A percentile compares a stretch with the other conserved stretches of the same genome.
Conservation (phyloP, 1,140 invertebrate species). For the Ganaspis sp. region DNA sequence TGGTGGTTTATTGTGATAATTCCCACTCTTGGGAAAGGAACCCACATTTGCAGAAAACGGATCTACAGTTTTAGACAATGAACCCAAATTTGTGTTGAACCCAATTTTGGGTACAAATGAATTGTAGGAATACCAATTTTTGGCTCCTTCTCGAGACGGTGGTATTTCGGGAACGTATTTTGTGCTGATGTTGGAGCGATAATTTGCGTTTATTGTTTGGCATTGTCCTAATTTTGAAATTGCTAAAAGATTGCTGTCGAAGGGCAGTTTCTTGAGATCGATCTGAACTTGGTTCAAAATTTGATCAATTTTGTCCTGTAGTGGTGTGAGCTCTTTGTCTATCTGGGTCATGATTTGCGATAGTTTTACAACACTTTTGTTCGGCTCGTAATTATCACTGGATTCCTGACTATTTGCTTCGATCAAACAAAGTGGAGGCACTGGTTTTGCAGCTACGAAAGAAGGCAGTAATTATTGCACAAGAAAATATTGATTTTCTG, state of each 20-base stretch:
- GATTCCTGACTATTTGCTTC: not conserved
- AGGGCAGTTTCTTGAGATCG: not conserved
- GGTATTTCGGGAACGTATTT: not conserved
- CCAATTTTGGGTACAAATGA: not conserved
- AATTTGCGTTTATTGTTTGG: not conserved
- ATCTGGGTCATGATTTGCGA: slow-evolving; percentile 43
- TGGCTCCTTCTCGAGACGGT: too few relatives aligned
- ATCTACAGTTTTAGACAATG: too few relatives aligned
- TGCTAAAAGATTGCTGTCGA: not conserved
- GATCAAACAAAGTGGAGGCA: not conserved
- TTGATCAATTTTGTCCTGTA: slow-evolving; percentile 46
- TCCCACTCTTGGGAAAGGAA: too few relatives aligned
- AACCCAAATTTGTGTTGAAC: too few relatives aligned
- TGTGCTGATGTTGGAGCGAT: not conserved
- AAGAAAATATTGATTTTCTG: too few relatives aligned
- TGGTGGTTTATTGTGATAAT: too few relatives aligned
- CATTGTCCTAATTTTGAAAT: not conserved
- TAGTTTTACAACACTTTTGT: not conserved
- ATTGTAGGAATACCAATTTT: too few relatives aligned
- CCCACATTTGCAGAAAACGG: too few relatives aligned
- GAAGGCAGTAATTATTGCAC: not conserved
- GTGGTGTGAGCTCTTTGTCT: slow-evolving; percentile 51
- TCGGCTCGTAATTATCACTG: not conserved
- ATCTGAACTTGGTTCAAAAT: not conserved
- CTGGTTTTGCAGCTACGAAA: not conserved